Conservation (phyloP, 53 echinoderm and acorn worm genomes). For the Apostichopus leukothele region DNA sequence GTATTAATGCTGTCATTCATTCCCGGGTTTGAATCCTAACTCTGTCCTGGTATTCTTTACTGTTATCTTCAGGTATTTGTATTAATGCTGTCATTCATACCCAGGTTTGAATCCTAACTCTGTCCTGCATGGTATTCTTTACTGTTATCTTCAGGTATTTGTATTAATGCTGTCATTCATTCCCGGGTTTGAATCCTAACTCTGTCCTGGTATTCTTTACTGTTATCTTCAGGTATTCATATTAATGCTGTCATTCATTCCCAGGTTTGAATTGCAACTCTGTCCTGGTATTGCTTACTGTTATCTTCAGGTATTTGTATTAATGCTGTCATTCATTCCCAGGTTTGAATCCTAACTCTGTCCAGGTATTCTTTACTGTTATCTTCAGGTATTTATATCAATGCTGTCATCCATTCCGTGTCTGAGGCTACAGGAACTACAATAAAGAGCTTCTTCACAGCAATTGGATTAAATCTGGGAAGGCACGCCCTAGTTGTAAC, state of each 20-base stretch:
- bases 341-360: too few species aligned
- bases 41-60: too few species aligned
- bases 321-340: background rate
- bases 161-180: background rate
- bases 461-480: conserved; percentile 8
- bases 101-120: too few species aligned
- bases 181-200: too few species aligned
- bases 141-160: background rate
- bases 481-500: background rate
- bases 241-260: background rate
- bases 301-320: background rate
- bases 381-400: background rate
- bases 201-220: too few species aligned
- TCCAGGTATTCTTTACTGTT: background rate
- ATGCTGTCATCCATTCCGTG: background rate
- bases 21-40: too few species aligned
- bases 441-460: background rate
- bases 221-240: background rate
- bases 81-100: background rate
- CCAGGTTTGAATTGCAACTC: too few species aligned
- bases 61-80: background rate
- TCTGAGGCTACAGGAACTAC: background rate
- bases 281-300: too few species aligned
- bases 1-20: too few species aligned
- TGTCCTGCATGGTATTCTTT: too few species aligned